These are phyloP conservation scores for Drosophila oshimai DNA, from an alignment of 1,140 invertebrate genomes.

Conservation along the genomic window DNA sequence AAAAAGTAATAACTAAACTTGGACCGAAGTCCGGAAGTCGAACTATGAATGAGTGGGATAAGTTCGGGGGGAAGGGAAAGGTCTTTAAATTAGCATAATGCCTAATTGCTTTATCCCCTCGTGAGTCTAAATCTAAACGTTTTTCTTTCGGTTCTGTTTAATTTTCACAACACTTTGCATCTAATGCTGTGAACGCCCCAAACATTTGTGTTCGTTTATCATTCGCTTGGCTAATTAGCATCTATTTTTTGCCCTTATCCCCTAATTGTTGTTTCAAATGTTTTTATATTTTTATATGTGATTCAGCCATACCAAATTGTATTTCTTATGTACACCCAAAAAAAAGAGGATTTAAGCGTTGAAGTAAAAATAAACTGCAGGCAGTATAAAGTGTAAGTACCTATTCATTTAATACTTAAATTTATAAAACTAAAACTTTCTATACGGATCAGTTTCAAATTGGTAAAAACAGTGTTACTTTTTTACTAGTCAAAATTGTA, in stretches of 20 bases:
- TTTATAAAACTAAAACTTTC: too few species aligned
- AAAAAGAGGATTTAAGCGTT: too few species aligned
- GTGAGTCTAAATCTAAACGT: slow-evolving; percentile 39
- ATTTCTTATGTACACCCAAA: too few species aligned
- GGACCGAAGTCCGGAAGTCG: slow-evolving; percentile 24
- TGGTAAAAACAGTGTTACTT: too few species aligned
- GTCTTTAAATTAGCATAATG: slow-evolving; percentile 54
- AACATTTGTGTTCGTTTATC: slow-evolving; percentile 30
- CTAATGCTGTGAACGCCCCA: slow-evolving; percentile 40
- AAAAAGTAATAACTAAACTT: slow-evolving; percentile 40
- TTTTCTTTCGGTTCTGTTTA: slow-evolving; percentile 11
- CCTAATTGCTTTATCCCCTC: slow-evolving; percentile 61
- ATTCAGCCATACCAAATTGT: too few species aligned
- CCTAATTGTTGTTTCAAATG: slow-evolving; percentile 65
- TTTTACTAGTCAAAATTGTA: too few species aligned
- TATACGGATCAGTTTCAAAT: too few species aligned
- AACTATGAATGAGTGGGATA: slow-evolving; percentile 10
- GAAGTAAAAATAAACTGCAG: too few species aligned
- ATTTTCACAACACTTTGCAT: slow-evolving; percentile 37
- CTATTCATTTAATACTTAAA: too few species aligned
- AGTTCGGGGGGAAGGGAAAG: background rate
- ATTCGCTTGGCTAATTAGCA: slow-evolving; percentile 63
- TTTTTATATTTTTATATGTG: slow-evolving; percentile 25
- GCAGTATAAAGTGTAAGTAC: too few species aligned
- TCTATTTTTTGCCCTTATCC: slow-evolving; percentile 36